Percentiles rank a stretch among this genome's conserved stretches.
Evolutionary conservation across 53 echinoderm and acorn worm genomes (phyloP).

Genomic region (Echinarachnius parma): DNA sequence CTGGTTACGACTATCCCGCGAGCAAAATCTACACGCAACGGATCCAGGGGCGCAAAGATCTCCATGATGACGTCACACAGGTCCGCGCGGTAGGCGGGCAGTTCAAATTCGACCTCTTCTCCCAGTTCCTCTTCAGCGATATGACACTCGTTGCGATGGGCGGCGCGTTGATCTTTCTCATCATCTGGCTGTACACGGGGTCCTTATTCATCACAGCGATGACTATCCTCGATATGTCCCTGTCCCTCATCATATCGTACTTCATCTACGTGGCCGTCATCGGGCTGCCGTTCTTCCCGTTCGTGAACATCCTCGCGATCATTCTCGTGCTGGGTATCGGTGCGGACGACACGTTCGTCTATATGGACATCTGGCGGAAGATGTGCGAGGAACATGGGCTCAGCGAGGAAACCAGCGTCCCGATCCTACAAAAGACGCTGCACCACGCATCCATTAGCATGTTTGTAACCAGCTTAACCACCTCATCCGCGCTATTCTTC

Average conservation of each 20-base stretch:
- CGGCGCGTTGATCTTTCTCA: constrained; percentile 46
- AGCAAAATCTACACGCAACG: constrained; percentile 38
- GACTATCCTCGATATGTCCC: constrained; percentile 72
- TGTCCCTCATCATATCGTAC: constrained; percentile 71
- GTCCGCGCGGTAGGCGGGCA: constrained; percentile 63
- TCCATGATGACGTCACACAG: constrained; percentile 52
- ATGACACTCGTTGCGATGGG: constrained; percentile 52
- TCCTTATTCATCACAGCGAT: constrained; percentile 69
- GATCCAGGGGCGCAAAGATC: constrained; percentile 31
- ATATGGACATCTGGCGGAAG: constrained; percentile 69
- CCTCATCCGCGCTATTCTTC: constrained; percentile 70
- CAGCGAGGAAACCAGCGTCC: constrained; percentile 23
- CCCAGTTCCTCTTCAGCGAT: constrained; percentile 55
- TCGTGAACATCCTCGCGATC: constrained; percentile 69
- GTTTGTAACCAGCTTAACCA: constrained; percentile 93
- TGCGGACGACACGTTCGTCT: constrained; percentile 90
- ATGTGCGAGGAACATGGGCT: constrained; percentile 14
- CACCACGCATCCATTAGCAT: constrained; percentile 72
- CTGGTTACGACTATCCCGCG: constrained; percentile 9
- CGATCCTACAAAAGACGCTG: constrained; percentile 54
- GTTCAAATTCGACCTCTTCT: constrained; percentile 66
- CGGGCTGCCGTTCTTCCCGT: constrained; percentile 77
- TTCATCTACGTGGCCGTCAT: constrained; percentile 66
- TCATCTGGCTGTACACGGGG: constrained; percentile 76
- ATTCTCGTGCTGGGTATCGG: constrained; percentile 80